phyloP scores from a whole-genome alignment of 1,140 invertebrate species.

The Hylyphantes graminicola region DNA sequence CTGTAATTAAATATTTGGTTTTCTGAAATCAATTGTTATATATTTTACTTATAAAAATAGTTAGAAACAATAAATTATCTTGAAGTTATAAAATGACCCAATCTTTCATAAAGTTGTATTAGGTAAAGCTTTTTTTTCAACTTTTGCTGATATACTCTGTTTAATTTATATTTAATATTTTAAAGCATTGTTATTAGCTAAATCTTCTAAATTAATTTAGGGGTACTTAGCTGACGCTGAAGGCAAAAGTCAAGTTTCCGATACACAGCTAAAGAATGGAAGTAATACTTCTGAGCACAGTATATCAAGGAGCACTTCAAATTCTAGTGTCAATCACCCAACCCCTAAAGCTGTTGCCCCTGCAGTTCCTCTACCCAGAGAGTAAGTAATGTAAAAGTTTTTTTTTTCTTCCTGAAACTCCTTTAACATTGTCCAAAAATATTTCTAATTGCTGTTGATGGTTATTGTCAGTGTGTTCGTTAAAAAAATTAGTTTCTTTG shows the following conservation, averaged over 20 bases:
- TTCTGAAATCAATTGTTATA: no score
- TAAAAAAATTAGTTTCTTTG: no score
- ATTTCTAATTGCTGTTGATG: background rate
- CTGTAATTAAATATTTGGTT: no score
- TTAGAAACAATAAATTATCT: no score
- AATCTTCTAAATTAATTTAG: background rate
- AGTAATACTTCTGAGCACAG: slow-evolving; percentile 81
- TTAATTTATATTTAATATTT: no score
- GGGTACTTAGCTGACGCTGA: slow-evolving; percentile 44
- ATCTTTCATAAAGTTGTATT: no score
- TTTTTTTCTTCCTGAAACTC: no score
- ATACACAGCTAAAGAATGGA: slow-evolving; percentile 63
- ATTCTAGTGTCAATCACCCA: slow-evolving; percentile 83
- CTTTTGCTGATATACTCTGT: no score
- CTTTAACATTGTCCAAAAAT: background rate
- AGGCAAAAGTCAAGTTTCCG: slow-evolving; percentile 28
- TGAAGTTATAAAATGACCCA: no score
- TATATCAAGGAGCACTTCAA: slow-evolving; percentile 87
- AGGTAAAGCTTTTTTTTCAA: no score
- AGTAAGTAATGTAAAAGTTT: background rate
- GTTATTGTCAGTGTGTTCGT: background rate
- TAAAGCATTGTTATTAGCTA: no score
- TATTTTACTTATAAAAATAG: no score
- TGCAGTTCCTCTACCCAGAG: slow-evolving; percentile 52
- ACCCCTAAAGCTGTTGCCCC: slow-evolving; percentile 58